A percentile compares a stretch with the other conserved stretches of the same genome.
These are phyloP conservation scores for Melanostoma scalare DNA, from an alignment of 2,888 invertebrate species.

Conservation along the genomic window DNA sequence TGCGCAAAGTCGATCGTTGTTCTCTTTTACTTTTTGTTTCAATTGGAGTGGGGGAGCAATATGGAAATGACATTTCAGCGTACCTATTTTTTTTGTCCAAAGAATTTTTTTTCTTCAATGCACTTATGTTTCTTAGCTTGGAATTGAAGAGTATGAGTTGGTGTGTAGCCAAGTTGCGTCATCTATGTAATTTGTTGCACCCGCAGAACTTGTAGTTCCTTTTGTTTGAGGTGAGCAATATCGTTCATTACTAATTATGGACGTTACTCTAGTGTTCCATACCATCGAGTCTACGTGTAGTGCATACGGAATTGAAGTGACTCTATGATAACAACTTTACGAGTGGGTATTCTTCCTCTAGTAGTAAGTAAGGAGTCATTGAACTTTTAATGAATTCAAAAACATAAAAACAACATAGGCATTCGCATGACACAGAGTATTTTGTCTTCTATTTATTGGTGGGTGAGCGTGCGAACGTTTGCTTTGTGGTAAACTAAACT, in stretches of 20 bases:
- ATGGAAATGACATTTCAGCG: no score
- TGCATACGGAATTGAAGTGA: slow-evolving; percentile 61
- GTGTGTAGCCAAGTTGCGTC: slow-evolving; percentile 14
- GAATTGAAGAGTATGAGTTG: background rate
- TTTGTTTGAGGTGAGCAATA: slow-evolving; percentile 51
- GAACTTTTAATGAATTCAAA: slow-evolving; percentile 28
- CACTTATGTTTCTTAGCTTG: background rate
- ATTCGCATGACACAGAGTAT: no score
- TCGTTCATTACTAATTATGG: slow-evolving; percentile 65
- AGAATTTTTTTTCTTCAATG: background rate
- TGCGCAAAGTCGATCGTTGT: slow-evolving; percentile 8
- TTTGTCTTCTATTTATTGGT: no score
- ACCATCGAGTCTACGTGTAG: slow-evolving; percentile 29
- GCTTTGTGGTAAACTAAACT: no score
- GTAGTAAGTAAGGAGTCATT: slow-evolving; percentile 56
- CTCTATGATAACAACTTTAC: slow-evolving; percentile 34
- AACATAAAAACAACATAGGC: background rate
- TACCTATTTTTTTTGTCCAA: no score
- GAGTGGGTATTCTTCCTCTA: background rate
- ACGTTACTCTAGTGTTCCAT: slow-evolving; percentile 62
- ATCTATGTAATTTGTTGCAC: slow-evolving; percentile 41
- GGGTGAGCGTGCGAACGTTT: no score
- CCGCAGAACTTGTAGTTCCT: slow-evolving; percentile 60
- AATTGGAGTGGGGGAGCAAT: no score
- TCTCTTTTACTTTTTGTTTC: no score